Evolutionary conservation across 37 sponge, comb jelly and placozoan species (phyloP).

Genomic region (Chondrosia reniformis): DNA sequence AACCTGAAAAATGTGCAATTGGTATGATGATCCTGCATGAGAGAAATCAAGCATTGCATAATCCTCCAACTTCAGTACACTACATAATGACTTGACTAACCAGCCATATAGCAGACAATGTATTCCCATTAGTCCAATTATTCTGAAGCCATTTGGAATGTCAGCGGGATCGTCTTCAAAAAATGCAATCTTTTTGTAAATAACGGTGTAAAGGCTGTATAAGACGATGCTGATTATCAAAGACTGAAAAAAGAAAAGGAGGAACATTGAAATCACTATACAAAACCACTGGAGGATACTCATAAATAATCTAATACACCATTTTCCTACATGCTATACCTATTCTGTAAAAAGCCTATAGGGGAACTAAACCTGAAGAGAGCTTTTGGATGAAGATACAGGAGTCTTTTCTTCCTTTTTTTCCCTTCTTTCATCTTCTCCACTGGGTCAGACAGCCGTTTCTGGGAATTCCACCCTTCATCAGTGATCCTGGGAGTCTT

Average conservation of each 20-base stretch:
- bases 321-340: no score
- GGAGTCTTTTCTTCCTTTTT: no score
- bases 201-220: slow-evolving; percentile 53
- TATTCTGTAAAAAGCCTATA: no score
- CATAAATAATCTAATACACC: no score
- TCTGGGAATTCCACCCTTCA: no score
- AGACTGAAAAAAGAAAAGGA: slow-evolving; percentile 14
- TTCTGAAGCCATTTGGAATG: slow-evolving; percentile 45
- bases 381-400: no score
- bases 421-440: no score
- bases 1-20: slow-evolving; percentile 28
- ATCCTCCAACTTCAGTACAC: no score
- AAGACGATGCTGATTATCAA: slow-evolving; percentile 21
- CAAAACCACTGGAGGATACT: not conserved
- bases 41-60: not conserved
- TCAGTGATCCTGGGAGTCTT: no score
- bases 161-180: slow-evolving; percentile 53
- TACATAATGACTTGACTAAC: slow-evolving; percentile 15
- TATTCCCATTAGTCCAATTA: slow-evolving; percentile 71
- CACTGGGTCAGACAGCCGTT: no score
- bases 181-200: slow-evolving; percentile 57
- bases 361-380: no score
- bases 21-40: slow-evolving; percentile 7
- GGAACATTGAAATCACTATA: not conserved
- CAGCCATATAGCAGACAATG: slow-evolving; percentile 58